Evolutionary conservation across 2,888 invertebrate species (phyloP), one percentile per base, ranked within the genome.

Genomic region (Papilio protenor): DNA sequence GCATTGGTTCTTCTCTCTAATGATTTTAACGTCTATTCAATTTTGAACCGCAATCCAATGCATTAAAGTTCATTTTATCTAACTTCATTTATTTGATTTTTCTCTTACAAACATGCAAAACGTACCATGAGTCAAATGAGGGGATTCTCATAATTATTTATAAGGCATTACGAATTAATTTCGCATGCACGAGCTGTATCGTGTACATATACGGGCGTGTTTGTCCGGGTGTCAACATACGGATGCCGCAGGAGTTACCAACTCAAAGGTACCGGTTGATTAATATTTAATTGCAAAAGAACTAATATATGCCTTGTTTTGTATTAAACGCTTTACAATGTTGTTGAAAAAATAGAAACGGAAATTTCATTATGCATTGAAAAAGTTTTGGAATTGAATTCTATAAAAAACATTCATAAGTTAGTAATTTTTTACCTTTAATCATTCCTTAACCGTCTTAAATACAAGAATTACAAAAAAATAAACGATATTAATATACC

Each of bases 151-250:
- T 72, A 69, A 49, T 52, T 72, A 77, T 66, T 66, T 66, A 76
- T 76, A 66, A 73, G 40, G n/a, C 12, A 11, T 21, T 73, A 73
- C 52, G 64, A 77, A 47, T 77, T 66, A 66, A 77, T 73, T 73
- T 66, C 18, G 73, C 73, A 77, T 77, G 77, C 77, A 69, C 57
- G 49, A 16, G 16, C 23, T 16, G 49, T 27, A 23, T 45, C 45
- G 73, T 21, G 21, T 23, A 76, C 70, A 75, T 79, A 74, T 77
- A 81, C 59, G 79, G 81, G 72, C 75, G 72, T 87, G 83, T 89
- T 87, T 89, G 88, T 83, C 82, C 82, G 87, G 87, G 84, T 87
- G 86, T 86, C 87, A 83, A 82, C 79, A 85, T 87, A 87, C 85
- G 82, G 84, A 85, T 84, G 64, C 64, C 27, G 27, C 76, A 64